Conservation (phyloP, 2,797 vertebrate species). For the Sylvilagus floridanus region DNA sequence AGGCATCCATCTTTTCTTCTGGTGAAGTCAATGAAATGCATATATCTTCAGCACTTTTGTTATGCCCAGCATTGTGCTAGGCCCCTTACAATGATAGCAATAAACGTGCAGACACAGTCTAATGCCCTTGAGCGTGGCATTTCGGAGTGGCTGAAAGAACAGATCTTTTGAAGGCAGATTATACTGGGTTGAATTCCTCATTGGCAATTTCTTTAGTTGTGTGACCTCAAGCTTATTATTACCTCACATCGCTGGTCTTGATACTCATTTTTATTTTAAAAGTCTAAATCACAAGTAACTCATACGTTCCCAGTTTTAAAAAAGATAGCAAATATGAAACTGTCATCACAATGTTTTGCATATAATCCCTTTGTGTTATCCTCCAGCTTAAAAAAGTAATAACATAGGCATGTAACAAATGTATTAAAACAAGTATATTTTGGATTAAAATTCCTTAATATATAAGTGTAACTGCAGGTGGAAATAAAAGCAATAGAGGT, state of each 20-base stretch:
- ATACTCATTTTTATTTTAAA: slow-evolving; percentile 17
- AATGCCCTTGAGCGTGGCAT: background rate
- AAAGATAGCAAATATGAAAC: background rate
- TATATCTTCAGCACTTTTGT: background rate
- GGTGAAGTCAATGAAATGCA: background rate
- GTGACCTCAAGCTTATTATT: background rate
- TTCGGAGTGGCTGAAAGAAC: background rate
- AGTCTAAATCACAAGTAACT: background rate
- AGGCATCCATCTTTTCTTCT: background rate
- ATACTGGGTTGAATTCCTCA: background rate
- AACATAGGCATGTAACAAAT: background rate
- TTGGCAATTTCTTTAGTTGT: background rate
- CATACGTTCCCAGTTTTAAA: background rate
- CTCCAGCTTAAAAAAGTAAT: background rate
- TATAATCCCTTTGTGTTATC: background rate
- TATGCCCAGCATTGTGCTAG: background rate
- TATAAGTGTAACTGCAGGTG: background rate
- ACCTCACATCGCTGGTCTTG: background rate
- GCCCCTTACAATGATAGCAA: background rate
- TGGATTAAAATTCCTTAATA: background rate
- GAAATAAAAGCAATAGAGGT: background rate
- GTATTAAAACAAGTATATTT: background rate
- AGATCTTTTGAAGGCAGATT: background rate
- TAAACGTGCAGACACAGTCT: background rate
- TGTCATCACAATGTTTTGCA: background rate